Base-by-base conservation (phyloP, 2,888 invertebrate species). In the Carpatolechia fugitivella region DNA sequence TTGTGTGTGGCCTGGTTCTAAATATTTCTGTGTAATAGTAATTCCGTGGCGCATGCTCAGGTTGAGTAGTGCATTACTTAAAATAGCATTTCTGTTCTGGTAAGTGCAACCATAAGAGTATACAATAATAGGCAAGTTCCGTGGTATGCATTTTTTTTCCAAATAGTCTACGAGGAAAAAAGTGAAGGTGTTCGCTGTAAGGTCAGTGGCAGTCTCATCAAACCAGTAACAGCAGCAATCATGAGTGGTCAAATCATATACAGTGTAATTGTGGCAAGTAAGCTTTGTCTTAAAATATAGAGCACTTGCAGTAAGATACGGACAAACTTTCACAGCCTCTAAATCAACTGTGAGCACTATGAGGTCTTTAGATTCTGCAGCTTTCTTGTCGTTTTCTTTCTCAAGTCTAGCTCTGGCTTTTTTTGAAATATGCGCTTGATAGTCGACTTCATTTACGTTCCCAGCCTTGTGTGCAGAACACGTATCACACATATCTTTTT, bases 61-160 rank as follows among this genome's bases (percentile, higher is more conserved):
- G 33, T 55, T 30, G 6, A 69, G 41, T 0, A 70, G 50, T 0
- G 69, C 63, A 59, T 72, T 69, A 18, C 63, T 61, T 7, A 70
- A 56, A 6, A 65, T 31, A 56, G n/a, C 50, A 29, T 70, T 69
- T 46, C 62, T 58, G 55, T 70, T 71, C 47, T 72, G 68, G 4
- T 63, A 56, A 14, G 66, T 68, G 44, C 70, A 69, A n/a, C 69
- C 69, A 65, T 70, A 68, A 5, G 66, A 63, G 29, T 16, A 71
- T 13, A 66, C 61, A 8, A 67, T 52, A 6, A 65, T 56, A 31
- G 52, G 38, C 6, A 24, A 10, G 10, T 24, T 8, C 18, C 16
- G n/a, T 13, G 31, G 38, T 48, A 55, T n/a, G 38, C 55, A 52
- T 30, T 62, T 38, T 33, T 56, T 35, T 40, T 58, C 57, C 47